A percentile compares a stretch with the other conserved stretches of the same genome.
These are phyloP conservation scores for Lacerta bilineata DNA, from an alignment of 2,797 vertebrate genomes.

Conservation along the genomic window DNA sequence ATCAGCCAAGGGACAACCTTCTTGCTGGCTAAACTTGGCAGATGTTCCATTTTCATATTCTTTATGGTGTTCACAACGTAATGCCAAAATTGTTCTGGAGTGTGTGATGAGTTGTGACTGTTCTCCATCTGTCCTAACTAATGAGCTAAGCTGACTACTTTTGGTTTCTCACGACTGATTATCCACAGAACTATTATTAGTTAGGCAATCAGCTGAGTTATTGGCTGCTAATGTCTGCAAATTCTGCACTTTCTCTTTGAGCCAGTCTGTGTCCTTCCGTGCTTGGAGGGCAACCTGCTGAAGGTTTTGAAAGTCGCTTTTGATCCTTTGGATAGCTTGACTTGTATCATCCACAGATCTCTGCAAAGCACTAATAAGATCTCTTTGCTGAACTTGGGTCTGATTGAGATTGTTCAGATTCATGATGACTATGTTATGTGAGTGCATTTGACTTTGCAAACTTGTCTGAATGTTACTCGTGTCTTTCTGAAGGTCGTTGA, in stretches of 20 bases:
- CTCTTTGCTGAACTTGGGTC: constrained; percentile 92
- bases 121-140: constrained; percentile 91
- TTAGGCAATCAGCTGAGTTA: no score
- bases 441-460: constrained; percentile 89
- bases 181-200: no score
- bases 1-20: no score
- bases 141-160: constrained; percentile 85
- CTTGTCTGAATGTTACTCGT: constrained; percentile 88
- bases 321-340: constrained; percentile 90
- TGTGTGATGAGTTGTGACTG: no score
- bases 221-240: constrained; percentile 88
- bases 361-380: constrained; percentile 86
- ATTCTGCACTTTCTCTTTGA: constrained; percentile 90
- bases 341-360: constrained; percentile 90
- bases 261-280: constrained; percentile 89
- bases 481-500: constrained; percentile 89
- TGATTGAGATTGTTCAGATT: constrained; percentile 91
- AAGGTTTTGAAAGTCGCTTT: constrained; percentile 90
- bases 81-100: no score
- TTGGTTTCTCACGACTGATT: no score
- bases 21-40: constrained; percentile 86
- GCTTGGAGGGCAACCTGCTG: constrained; percentile 91
- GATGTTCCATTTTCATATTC: constrained; percentile 89
- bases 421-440: constrained; percentile 86
- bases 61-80: no score